phyloP scores from a whole-genome alignment of 2,113 vertebrate genomes.

The Cnemophilus loriae region DNA sequence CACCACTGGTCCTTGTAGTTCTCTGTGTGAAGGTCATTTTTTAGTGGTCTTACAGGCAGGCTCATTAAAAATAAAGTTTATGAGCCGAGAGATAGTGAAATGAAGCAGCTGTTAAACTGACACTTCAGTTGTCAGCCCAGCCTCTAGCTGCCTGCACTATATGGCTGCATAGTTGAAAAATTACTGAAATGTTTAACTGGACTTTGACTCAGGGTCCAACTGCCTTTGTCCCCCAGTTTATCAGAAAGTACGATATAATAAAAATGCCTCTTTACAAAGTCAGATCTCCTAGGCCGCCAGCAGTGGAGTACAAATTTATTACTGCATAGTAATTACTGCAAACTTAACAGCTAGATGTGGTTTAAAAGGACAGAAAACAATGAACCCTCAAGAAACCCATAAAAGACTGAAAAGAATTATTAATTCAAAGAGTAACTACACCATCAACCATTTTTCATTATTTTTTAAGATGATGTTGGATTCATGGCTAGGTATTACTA shows the following conservation, averaged over 20 bases:
- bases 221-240: neutral
- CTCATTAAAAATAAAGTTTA: conserved; percentile 57
- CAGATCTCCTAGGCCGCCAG: neutral
- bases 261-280: conserved; percentile 1
- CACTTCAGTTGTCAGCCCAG: conserved; percentile 21
- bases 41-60: conserved; percentile 34
- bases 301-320: neutral
- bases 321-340: neutral
- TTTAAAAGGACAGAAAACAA: conserved; percentile 17
- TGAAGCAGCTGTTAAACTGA: conserved; percentile 53
- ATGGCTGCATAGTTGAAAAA: conserved; percentile 16
- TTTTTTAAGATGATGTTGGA: neutral
- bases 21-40: conserved; percentile 47
- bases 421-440: neutral
- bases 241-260: neutral
- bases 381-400: neutral
- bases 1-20: conserved; percentile 4
- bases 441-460: neutral
- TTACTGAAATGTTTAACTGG: conserved; percentile 53
- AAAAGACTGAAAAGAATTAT: neutral
- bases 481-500: neutral
- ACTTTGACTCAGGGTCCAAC: conserved; percentile 22
- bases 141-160: neutral
- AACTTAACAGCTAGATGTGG: neutral
- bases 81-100: conserved; percentile 39